Evolutionary conservation across 2,888 invertebrate species (phyloP).

Genomic region (Pristionchus arcanus): DNA sequence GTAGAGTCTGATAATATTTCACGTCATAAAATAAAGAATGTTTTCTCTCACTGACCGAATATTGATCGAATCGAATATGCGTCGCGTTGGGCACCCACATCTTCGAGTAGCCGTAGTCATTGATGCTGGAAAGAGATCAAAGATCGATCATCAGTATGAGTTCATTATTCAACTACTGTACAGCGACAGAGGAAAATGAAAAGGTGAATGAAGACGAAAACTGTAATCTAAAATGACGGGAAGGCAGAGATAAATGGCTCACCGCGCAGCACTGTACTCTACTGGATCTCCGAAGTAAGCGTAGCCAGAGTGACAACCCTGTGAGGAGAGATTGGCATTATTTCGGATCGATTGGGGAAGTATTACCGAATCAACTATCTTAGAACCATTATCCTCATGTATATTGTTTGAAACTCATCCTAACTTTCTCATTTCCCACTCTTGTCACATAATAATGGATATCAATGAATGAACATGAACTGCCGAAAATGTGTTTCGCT

Average conservation of each 20-base stretch:
- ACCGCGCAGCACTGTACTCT: slow-evolving; percentile 64
- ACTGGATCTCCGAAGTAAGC: slow-evolving; percentile 65
- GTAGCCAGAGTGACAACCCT: slow-evolving; percentile 66
- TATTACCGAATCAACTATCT: not conserved
- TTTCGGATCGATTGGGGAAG: not conserved
- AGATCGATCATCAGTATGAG: not conserved
- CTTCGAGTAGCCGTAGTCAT: slow-evolving; percentile 93
- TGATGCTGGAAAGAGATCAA: slow-evolving; percentile 81
- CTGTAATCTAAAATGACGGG: too few species aligned
- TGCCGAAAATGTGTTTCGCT: too few species aligned
- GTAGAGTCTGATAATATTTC: too few species aligned
- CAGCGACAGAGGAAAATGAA: too few species aligned
- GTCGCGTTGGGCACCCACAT: slow-evolving; percentile 86
- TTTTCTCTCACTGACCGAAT: slow-evolving; percentile 80
- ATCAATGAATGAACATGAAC: not conserved
- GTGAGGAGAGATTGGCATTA: slow-evolving; percentile 54
- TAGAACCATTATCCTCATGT: not conserved
- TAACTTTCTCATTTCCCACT: not conserved
- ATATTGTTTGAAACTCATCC: not conserved
- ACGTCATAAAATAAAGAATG: too few species aligned
- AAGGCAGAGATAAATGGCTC: not conserved
- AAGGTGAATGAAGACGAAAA: not conserved
- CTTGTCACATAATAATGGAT: not conserved
- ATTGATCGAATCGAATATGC: slow-evolving; percentile 92
- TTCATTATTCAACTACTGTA: too few species aligned